A percentile compares a stretch with the other conserved stretches of the same genome.
Evolutionary conservation across 2,113 vertebrate genomes (phyloP).

Genomic region (Bufo bufo): DNA sequence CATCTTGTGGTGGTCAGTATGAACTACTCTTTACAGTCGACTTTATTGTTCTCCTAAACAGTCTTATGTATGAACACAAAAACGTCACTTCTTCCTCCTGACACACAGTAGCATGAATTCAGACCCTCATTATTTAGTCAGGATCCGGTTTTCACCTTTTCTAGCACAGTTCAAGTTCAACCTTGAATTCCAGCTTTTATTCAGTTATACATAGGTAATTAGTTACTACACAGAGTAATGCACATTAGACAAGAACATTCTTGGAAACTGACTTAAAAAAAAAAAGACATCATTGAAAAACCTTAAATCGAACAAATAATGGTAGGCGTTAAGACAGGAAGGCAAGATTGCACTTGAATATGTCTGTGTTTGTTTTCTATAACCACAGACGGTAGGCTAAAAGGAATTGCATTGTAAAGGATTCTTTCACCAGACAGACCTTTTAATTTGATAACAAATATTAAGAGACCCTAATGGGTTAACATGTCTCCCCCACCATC

Average conservation of each 20-base stretch:
- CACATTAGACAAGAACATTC: neutral
- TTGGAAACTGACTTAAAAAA: neutral
- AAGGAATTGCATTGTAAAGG: neutral
- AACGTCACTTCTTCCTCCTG: neutral
- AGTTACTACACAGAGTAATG: neutral
- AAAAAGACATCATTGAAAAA: neutral
- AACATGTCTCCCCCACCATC: neutral
- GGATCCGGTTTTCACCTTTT: neutral
- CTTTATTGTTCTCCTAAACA: neutral
- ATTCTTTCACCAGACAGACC: neutral
- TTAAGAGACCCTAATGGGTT: neutral
- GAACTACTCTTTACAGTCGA: neutral
- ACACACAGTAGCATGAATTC: neutral
- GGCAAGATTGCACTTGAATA: constrained; percentile 14
- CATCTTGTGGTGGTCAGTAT: constrained; percentile 76
- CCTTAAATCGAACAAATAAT: neutral
- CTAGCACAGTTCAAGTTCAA: neutral
- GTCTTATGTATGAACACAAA: neutral
- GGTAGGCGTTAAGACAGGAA: constrained; percentile 5
- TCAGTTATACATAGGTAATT: neutral
- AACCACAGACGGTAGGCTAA: neutral
- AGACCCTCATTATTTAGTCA: neutral
- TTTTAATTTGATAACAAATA: neutral
- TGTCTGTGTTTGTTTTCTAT: constrained; percentile 4
- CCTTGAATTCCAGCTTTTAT: neutral